Base-by-base conservation (phyloP, 2,888 invertebrate genomes). In the Boloria selene region DNA sequence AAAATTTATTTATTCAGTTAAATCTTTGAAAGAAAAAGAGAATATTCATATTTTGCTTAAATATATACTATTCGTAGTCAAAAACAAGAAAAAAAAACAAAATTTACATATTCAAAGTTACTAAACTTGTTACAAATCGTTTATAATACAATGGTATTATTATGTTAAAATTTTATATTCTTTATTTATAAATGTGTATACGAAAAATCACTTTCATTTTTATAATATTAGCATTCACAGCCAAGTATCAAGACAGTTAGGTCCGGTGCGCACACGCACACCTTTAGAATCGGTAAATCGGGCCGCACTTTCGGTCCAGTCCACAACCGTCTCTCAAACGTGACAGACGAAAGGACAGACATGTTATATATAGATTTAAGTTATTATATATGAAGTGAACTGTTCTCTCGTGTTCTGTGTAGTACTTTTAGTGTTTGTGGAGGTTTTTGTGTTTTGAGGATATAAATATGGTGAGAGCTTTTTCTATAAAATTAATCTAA, bases 241-340 rank as follows among this genome's bases (percentile, higher is more conserved):
- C 79, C 78, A 85, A 89, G 84, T 81, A 79, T 83, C 89, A 88
- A 90, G 85, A 88, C 88, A 86, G 88, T 88, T 87, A 86, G 81
- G 81, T 80, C 85, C 79, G 77, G 22, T 79, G 76, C 89, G 84
- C 82, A 69, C 67, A 80, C 87, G 90, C 90, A 85, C 81, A 84
- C 82, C 80, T 78, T 70, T 78, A 75, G 88, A 86, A 87, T 87
- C 73, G 80, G 79, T 83, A 87, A 86, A 79, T 81, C 74, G 78
- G 74, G 77, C 71, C 75, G 73, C 70, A 83, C 85, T 88, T 88
- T 87, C 83, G 82, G 82, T 69, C 76, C 89, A 92, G 91, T 92
- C 89, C 87, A 85, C 85, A 81, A 85, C 87, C 86, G 90, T 89
- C 90, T 87, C 78, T 84, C 85, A 75, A 74, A 70, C 75, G 77